A percentile compares a stretch with the other conserved stretches of the same genome.
Evolutionary conservation across 2,113 vertebrate genomes (phyloP).

Genomic region (Melanerpes formicivorus): DNA sequence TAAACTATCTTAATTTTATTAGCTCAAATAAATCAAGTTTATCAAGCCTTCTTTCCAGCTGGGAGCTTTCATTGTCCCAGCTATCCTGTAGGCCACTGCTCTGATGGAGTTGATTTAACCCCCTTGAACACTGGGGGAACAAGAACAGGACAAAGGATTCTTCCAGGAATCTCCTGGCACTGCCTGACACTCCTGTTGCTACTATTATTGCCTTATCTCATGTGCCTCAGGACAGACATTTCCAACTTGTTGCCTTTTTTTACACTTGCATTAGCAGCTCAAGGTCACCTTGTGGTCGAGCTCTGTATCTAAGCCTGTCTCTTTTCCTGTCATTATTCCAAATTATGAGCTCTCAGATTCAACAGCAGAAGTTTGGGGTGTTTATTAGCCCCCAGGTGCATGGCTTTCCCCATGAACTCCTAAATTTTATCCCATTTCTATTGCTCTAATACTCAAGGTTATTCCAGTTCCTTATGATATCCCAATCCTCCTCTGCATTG

Average conservation of each 20-base stretch:
- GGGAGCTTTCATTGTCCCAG: background rate
- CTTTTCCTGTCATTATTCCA: background rate
- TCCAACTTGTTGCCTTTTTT: background rate
- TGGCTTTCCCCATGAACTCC: background rate
- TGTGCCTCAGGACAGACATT: background rate
- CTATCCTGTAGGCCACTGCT: background rate
- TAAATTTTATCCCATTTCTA: background rate
- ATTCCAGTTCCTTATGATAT: background rate
- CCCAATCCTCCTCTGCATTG: background rate
- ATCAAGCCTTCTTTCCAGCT: background rate
- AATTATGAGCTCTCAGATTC: background rate
- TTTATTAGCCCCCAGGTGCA: background rate
- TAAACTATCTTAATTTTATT: background rate
- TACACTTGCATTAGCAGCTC: background rate
- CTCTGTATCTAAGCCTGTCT: background rate
- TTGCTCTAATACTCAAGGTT: background rate
- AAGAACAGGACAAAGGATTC: background rate
- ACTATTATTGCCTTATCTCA: background rate
- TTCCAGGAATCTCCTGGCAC: background rate
- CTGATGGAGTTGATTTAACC: background rate
- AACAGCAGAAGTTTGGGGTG: background rate
- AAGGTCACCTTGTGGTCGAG: background rate
- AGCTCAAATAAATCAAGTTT: background rate
- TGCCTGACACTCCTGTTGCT: background rate
- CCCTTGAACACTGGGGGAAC: background rate